Evolutionary conservation across 2,797 vertebrate species (phyloP), one percentile per base, ranked within the genome.

Genomic region (Gadopsis marmoratus): DNA sequence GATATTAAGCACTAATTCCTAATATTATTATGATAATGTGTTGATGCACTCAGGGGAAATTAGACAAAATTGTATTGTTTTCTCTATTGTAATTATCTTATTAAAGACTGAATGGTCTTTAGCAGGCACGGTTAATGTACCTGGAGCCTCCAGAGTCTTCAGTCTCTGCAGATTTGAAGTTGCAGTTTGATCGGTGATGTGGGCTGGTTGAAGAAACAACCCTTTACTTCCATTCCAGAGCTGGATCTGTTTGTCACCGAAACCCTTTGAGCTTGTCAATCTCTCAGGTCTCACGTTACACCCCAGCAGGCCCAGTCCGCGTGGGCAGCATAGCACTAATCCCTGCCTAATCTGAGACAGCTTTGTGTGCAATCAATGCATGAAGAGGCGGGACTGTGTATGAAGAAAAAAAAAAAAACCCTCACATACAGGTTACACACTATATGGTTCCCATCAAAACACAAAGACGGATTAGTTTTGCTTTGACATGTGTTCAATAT

Each of bases 311-410:
- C 47, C 19, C 65, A 0, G 58, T 50, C 79, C 33, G 14, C 59
- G 83, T 89, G 85, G 88, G 79, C 86, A 80, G 67, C 51, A 21
- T 67, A 33, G 60, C 76, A 83, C 79, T 87, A 87, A 92, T 90
- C 83, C 71, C 68, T n/a, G 64, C 21, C 79, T 88, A 75, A 89
- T 90, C 87, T 88, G 79, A 88, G 71, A 65, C 51, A 16, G 78
- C 81, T 89, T 86, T 86, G 67, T 86, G 75, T 89, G 63, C 47
- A 75, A 78, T 89, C 80, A 87, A 88, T 71, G 62, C 74, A 74
- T 56, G 60, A 64, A 37, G 59, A 81, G 68, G 74, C 2, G 12
- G 62, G 17, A 13, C 35, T 39, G 56, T 62, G 65, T 13, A 39
- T 43, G 26, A 17, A 26, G 26, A 26, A 26, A 26, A 26, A 26